A percentile compares a stretch with the other conserved stretches of the same genome.
phyloP scores from a whole-genome alignment of 2,797 vertebrate genomes.

The Neoniphon sammara region DNA sequence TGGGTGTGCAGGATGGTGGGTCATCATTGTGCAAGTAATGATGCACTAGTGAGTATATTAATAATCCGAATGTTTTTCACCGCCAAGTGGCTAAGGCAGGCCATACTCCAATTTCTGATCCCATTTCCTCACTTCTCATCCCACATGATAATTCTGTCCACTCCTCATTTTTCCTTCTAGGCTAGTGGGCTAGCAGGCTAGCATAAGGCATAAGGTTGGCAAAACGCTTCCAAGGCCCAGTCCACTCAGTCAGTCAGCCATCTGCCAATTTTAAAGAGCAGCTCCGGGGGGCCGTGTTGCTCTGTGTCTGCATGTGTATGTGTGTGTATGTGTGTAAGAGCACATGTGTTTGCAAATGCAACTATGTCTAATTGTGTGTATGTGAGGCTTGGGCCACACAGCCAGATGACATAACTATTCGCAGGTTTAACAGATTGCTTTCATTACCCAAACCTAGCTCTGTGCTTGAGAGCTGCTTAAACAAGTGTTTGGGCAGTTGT shows the following conservation, averaged over 20 bases:
- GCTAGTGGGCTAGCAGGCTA: constrained; percentile 68
- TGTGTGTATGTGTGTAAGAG: constrained; percentile 16
- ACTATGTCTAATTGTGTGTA: constrained; percentile 30
- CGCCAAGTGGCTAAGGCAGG: constrained; percentile 20
- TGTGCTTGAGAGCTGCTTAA: constrained; percentile 17
- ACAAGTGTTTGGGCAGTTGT: constrained; percentile 56
- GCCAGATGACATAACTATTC: constrained; percentile 62
- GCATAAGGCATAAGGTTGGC: constrained; percentile 70
- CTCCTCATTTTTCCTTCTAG: constrained; percentile 50
- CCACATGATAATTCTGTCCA: constrained; percentile 50
- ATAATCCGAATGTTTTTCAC: constrained; percentile 4
- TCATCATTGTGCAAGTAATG: not conserved
- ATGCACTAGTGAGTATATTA: not conserved
- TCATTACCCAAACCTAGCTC: constrained; percentile 47
- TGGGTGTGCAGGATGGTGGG: not conserved
- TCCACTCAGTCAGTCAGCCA: constrained; percentile 74
- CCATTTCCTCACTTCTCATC: constrained; percentile 28
- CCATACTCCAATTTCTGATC: not conserved
- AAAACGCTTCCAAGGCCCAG: constrained; percentile 71
- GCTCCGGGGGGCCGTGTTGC: constrained; percentile 65
- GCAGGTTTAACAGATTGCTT: constrained; percentile 73
- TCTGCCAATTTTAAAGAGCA: constrained; percentile 78
- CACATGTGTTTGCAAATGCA: constrained; percentile 18
- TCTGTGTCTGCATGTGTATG: constrained; percentile 23
- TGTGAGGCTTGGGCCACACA: constrained; percentile 10